Conservation (phyloP, 2,113 vertebrate species). For the Oophaga pumilio region DNA sequence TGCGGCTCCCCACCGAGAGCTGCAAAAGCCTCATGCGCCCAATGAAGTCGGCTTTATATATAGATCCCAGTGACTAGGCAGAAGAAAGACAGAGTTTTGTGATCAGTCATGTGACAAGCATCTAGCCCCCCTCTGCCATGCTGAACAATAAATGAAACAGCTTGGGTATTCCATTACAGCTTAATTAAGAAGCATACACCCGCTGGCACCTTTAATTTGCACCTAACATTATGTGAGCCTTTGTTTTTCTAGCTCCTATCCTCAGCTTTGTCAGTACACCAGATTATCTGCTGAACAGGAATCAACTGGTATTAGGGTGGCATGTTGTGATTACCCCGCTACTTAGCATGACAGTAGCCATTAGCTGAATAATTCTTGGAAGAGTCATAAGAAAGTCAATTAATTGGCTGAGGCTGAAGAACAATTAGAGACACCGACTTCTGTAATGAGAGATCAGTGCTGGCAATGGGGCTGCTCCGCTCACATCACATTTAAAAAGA, state of each 20-base stretch:
- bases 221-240: not conserved
- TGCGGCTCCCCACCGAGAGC: slow-evolving; percentile 17
- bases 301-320: slow-evolving; percentile 27
- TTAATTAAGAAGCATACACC: not conserved
- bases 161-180: not conserved
- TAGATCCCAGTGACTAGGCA: slow-evolving; percentile 1
- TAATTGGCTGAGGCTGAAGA: slow-evolving; percentile 29
- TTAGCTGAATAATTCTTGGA: slow-evolving; percentile 12
- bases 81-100: slow-evolving; percentile 15
- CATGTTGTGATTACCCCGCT: slow-evolving; percentile 19
- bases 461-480: not conserved
- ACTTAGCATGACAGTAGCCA: slow-evolving; percentile 20
- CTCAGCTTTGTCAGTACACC: not conserved
- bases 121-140: not conserved
- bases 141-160: not conserved
- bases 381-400: slow-evolving; percentile 12
- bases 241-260: not conserved
- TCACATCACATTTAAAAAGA: not conserved
- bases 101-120: slow-evolving; percentile 2
- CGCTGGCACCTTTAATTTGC: not conserved
- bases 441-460: not conserved
- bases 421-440: slow-evolving; percentile 7
- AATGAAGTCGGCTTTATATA: slow-evolving; percentile 3
- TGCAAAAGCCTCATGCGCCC: not conserved
- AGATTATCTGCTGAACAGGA: not conserved